Conservation (phyloP, 92 coral and sea anemone genomes). For the Metridium senile region DNA sequence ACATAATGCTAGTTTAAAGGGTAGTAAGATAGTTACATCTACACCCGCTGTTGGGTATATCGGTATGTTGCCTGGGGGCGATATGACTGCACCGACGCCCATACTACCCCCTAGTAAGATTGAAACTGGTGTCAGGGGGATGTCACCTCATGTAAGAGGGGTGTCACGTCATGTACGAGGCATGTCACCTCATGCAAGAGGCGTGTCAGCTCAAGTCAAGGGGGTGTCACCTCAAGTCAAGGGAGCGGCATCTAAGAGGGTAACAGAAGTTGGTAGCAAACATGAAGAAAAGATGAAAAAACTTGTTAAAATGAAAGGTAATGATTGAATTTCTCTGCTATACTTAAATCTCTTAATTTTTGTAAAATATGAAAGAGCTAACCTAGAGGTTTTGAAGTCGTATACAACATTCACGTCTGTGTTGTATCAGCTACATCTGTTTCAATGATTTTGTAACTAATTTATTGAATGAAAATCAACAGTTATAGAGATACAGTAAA, state of each 20-base stretch:
- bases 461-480: no score
- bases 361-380: no score
- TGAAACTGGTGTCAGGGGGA: background rate
- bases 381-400: no score
- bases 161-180: no score
- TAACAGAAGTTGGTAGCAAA: background rate
- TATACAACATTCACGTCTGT: no score
- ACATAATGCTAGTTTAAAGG: conserved; percentile 35
- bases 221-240: background rate
- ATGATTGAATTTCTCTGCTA: background rate
- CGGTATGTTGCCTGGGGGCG: conserved; percentile 45
- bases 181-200: background rate
- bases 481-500: no score
- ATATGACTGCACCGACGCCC: conserved; percentile 57
- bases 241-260: conserved; percentile 18
- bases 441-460: no score
- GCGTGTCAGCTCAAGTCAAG: conserved; percentile 16
- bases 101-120: conserved; percentile 40
- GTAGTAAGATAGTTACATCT: conserved; percentile 57
- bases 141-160: background rate
- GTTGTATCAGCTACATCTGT: no score
- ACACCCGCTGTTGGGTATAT: conserved; percentile 68
- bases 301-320: conserved; percentile 28
- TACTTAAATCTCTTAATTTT: no score
- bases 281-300: conserved; percentile 21